Evolutionary conservation across 2,113 vertebrate genomes (phyloP), one percentile per base, ranked within the genome.

Genomic region (Narcine bancroftii): DNA sequence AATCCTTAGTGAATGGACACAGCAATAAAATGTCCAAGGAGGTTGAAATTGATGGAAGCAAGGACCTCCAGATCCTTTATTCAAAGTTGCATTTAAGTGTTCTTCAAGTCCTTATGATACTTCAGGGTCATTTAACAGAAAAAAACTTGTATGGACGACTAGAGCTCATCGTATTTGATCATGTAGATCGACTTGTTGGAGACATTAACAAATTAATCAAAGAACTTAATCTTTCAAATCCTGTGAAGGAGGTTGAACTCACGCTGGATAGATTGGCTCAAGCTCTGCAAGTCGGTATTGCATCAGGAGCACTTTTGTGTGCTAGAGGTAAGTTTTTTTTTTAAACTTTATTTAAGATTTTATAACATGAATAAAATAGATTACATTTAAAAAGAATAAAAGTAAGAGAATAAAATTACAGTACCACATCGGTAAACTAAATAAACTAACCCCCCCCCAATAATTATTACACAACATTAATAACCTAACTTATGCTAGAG

Each of bases 71-170:
- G 13, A 95, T 95, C 60, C 92, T 99, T 13, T 99, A 98, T 94
- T 99, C 99, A 5, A 97, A 97, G n/a, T 96, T 99, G 33, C 99
- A 99, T 93, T 95, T 99, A 26, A 98, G 98, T 13, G 96, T 99
- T 89, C 96, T 99, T n/a, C 98, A 99, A 95, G 98, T 98, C 1
- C 95, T 97, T 2, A 95, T 97, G 96, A 95, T 97, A 92, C 95
- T 99, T 21, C 97, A 99, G 93, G 97, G 94, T 26, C 97, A 99
- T 93, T 93, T 99, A 47, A 98, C 97, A 0, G 98, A 99, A 95
- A 99, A 99, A 94, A 98, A 97, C 77, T 96, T 99, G 1, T 98
- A 97, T 0, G 98, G 98, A 13, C 98, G 97, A n/a, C 96, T 99
- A 92, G 97, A 97, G 0, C 95, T 99, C 29, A 94, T 99, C 3